phyloP scores from a whole-genome alignment of 2,888 invertebrate genomes.

The Caenorhabditis auriculariae region DNA sequence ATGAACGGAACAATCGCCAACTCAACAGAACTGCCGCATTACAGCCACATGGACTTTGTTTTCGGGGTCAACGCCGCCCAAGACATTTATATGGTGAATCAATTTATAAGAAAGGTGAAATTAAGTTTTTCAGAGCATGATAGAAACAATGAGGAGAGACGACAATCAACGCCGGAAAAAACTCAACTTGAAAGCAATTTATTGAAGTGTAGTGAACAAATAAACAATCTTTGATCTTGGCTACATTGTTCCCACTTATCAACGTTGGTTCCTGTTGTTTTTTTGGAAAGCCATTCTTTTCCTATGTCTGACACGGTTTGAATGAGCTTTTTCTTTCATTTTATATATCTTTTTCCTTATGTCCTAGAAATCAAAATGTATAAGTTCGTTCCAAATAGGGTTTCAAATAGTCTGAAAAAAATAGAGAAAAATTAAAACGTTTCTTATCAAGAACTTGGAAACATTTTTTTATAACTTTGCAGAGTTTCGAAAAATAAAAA shows the following conservation, averaged over 20 bases:
- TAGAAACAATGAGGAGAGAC: not conserved
- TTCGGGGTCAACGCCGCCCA: constrained; percentile 35
- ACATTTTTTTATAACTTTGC: too few species aligned
- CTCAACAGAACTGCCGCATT: constrained; percentile 34
- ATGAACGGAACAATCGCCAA: constrained; percentile 40
- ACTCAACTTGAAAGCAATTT: too few species aligned
- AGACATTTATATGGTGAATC: constrained; percentile 29
- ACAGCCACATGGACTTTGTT: constrained; percentile 43
- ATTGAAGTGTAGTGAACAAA: too few species aligned
- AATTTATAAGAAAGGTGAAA: not conserved
- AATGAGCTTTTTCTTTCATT: too few species aligned
- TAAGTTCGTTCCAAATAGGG: not conserved
- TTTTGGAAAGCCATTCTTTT: too few species aligned
- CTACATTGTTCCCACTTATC: too few species aligned
- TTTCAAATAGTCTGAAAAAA: not conserved
- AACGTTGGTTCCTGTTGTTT: too few species aligned
- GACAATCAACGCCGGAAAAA: not conserved
- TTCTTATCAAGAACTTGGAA: too few species aligned
- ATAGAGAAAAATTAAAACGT: constrained; percentile 12
- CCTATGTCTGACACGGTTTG: too few species aligned
- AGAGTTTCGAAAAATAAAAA: not conserved
- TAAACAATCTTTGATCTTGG: too few species aligned
- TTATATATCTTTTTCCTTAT: too few species aligned
- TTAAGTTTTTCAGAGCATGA: not conserved
- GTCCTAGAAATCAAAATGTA: not conserved